These are phyloP conservation scores for Ctenodactylus gundi DNA, from an alignment of 2,113 vertebrate species.

Conservation along the genomic window DNA sequence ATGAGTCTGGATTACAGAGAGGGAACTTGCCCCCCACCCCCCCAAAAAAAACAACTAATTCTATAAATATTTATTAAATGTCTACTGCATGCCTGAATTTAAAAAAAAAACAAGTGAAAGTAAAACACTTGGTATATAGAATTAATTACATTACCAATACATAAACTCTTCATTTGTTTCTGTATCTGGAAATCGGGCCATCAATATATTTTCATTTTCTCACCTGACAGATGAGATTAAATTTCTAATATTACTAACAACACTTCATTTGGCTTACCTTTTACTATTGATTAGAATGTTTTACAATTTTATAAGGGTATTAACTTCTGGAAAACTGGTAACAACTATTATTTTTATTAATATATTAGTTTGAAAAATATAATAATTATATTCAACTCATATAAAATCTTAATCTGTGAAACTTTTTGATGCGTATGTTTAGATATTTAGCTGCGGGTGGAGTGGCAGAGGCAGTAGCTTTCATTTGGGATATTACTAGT, in stretches of 20 bases:
- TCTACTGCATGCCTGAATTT: neutral
- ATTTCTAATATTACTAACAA: neutral
- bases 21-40: no score
- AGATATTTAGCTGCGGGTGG: no score
- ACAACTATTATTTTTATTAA: no score
- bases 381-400: no score
- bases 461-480: no score
- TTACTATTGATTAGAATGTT: neutral
- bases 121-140: neutral
- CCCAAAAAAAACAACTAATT: neutral
- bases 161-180: neutral
- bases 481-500: no score
- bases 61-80: neutral
- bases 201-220: neutral
- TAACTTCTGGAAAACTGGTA: neutral
- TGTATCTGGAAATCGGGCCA: neutral
- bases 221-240: neutral
- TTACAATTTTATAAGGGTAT: neutral
- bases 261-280: neutral
- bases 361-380: no score
- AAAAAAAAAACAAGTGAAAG: conserved; percentile 26
- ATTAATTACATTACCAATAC: neutral
- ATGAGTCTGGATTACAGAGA: no score
- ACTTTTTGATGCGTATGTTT: no score
- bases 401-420: no score